Evolutionary conservation across 2,113 vertebrate species (phyloP).

Genomic region (Corythornis vintsioides): DNA sequence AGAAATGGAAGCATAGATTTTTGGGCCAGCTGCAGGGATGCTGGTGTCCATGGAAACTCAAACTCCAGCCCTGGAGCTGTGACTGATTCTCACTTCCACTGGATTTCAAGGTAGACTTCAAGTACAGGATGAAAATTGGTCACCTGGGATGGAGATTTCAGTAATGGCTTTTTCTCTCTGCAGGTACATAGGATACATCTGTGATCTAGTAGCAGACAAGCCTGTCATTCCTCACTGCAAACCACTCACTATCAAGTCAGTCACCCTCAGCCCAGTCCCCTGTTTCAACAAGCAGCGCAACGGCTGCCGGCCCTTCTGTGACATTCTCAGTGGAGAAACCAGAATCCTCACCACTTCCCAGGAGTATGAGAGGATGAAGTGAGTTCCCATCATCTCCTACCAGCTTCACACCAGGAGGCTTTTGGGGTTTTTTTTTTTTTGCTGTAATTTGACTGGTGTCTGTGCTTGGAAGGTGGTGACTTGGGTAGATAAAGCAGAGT

Average conservation of each 20-base stretch:
- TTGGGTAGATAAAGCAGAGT: not conserved
- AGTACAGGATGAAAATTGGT: not conserved
- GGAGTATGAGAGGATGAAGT: constrained; percentile 98
- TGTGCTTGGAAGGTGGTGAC: not conserved
- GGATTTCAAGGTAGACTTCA: not conserved
- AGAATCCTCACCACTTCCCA: constrained; percentile 93
- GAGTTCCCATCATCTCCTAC: constrained; percentile 16
- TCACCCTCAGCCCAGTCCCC: constrained; percentile 92
- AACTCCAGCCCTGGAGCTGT: not conserved
- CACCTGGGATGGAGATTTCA: not conserved
- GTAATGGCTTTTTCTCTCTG: not conserved
- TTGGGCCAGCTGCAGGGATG: not conserved
- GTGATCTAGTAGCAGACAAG: constrained; percentile 95
- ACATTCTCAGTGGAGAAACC: constrained; percentile 94
- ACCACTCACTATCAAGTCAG: constrained; percentile 87
- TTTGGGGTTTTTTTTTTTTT: fast-evolving
- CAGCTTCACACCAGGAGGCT: fast-evolving
- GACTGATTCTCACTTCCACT: fast-evolving
- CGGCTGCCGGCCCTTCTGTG: constrained; percentile 96
- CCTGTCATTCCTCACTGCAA: constrained; percentile 92
- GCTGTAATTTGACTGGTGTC: not conserved
- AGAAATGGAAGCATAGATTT: not conserved
- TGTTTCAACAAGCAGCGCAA: constrained; percentile 98
- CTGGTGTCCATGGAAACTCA: not conserved
- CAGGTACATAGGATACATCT: constrained; percentile 96